Conservation (phyloP, 2,113 vertebrate genomes). For the Crotalus tigris region DNA sequence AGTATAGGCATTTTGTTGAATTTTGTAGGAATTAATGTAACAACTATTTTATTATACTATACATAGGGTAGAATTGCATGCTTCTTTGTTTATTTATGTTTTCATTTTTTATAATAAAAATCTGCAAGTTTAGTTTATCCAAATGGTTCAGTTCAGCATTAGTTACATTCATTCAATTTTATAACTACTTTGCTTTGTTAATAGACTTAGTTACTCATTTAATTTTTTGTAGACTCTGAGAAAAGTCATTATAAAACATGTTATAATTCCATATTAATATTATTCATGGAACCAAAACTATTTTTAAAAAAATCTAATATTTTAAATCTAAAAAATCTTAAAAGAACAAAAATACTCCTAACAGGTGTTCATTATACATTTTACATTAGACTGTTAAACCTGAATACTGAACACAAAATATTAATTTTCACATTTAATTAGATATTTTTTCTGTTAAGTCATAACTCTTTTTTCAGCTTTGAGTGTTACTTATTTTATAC, state of each 20-base stretch:
- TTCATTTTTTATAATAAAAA: constrained; percentile 2
- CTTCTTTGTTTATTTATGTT: neutral
- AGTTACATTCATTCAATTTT: neutral
- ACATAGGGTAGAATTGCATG: neutral
- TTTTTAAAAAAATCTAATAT: neutral
- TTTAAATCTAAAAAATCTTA: neutral
- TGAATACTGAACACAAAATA: neutral
- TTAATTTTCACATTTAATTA: neutral
- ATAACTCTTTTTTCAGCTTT: neutral
- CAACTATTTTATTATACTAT: neutral
- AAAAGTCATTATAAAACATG: constrained; percentile 16
- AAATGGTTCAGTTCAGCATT: neutral
- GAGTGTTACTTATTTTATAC: neutral
- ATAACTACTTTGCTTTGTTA: constrained; percentile 15
- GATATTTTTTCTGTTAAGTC: neutral
- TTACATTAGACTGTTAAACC: constrained; percentile 14
- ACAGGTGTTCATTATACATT: neutral
- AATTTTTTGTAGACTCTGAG: neutral
- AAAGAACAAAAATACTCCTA: neutral
- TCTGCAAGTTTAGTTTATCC: constrained; percentile 1
- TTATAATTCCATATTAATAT: neutral
- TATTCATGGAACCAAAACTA: constrained; percentile 6
- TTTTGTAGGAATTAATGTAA: neutral
- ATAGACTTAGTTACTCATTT: neutral
- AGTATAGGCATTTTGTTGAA: neutral